Base-by-base conservation (phyloP, 2,797 vertebrate species). In the Sarcoramphus papa region DNA sequence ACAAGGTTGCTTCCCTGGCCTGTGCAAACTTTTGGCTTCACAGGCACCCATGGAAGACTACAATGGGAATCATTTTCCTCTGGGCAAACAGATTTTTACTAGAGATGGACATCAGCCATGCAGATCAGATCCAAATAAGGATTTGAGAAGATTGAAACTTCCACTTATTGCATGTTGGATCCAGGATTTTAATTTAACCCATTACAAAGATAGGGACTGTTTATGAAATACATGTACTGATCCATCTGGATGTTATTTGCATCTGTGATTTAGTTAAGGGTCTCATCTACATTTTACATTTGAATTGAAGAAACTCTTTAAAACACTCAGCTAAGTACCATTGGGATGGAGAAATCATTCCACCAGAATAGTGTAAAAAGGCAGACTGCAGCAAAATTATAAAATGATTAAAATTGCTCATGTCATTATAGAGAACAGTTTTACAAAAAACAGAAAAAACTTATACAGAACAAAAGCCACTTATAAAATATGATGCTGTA, bases 181-280 rank as follows among this genome's bases (percentile, higher is more conserved):
- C 77, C 95, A 93, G 77, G 60, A 85, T 94, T 97, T 88, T 93
- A 87, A 93, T 93, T 93, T 94, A 95, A 93, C 1, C 84, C 76
- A 48, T 83, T 88, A 88, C 41, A 83, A 87, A 83, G 81, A 95
- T 89, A 97, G 77, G 37, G 37, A 82, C 68, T 83, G 48, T 83
- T 93, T 96, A 95, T 89, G 78, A 95, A 96, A 91, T 92, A 80
- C 41, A n/a, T 91, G 27, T 77, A 83, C 86, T 91, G 81, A 94
- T 95, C 88, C 93, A 96, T 97, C 94, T 96, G 95, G 90, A 94
- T 96, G 68, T 83, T 93, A 93, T 96, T 96, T 97, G 53, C 84
- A 89, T 95, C 89, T 94, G 68, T 92, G 86, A 95, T 91, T 92
- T 93, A 91, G 92, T 85, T 95, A 89, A 95, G 88, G 14, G 17